Base-by-base conservation (phyloP, 2,888 invertebrate species). In the Aleiodes alternator region DNA sequence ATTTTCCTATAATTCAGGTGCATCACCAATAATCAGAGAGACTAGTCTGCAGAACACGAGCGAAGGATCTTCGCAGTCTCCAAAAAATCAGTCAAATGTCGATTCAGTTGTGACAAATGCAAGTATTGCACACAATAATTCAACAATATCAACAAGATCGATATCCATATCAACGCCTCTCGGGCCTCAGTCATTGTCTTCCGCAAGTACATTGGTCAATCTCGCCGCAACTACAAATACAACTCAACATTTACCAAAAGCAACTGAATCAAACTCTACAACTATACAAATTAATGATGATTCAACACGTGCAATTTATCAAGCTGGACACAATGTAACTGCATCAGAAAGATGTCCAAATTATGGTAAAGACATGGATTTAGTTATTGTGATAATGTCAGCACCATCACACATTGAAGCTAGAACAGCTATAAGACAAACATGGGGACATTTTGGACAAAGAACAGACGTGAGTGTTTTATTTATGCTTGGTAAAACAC, bases 401-500 rank as follows among this genome's bases (percentile, higher is more conserved):
- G 94, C 94, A 0, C 94, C 95, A 0, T 86, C 82, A 5, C 94
- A 96, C 85, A 87, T 89, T 29, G 91, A 91, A 16, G 94, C 94
- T 78, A 91, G 96, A n/a, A 90, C 90, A 69, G 87, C 92, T 0
- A 95, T 96, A 71, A 91, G 96, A 4, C 92, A 92, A 73, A 95
- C 96, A 0, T 96, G 96, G 96, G 96, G 94, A 0, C 90, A 90
- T 6, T 96, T 95, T 94, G 95, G 94, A 0, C 90, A 90, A 12
- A 87, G 90, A 0, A 88, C 89, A 0, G 91, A 92, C 9, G 89
- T 93, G 0, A 92, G 92, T 82, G 86, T 95, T 0, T 88, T 94
- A 6, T 96, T 96, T 86, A 90, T 96, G 76, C 83, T 96, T 7
- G 96, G 96, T 1, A 88, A 88, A 3, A 91, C 92, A 0, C 80